Evolutionary conservation across 2,888 invertebrate genomes (phyloP), one percentile per base, ranked within the genome.

Genomic region (Bembecia ichneumoniformis): DNA sequence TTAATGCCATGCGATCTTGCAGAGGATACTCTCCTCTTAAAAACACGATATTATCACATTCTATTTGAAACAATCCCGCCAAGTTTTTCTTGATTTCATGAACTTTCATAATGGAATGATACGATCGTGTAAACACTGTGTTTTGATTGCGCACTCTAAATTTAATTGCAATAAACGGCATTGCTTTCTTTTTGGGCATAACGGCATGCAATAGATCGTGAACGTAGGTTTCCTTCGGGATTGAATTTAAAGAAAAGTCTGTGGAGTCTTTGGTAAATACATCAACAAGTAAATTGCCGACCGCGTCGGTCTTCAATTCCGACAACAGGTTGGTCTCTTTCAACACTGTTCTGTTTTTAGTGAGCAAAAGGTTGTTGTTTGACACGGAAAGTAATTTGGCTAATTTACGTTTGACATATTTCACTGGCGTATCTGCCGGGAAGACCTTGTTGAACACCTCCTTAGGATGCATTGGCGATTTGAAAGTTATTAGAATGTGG

Each of bases 11-110:
- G 13, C 80, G 73, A 57, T 87, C 87, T 57, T 77, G 78, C 10
- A 88, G 55, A 2, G 77, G 70, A 10, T 66, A 71, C 3, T 87
- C 87, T 46, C 74, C 71, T 68, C 90, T 82, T 45, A 82, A 70
- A 3, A 92, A 57, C 0, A 84, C 71, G 43, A 92, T 67, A 43
- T 84, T 74, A 11, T 88, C 76, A 0, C 80, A 78, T 13, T 89
- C 80, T 1, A 89, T 76, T 66, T 87, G 81, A 62, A 92, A 91
- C 43, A 91, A 79, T 1, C 87, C 87, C 1, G 81, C 88, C 43
- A 92, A 77, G 59, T 90, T 90, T 58, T 87, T 86, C 66, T 91
- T 91, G 43, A 92, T 82, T 60, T 90, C 90, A 49, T 77, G 82
- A 47, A 92, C 73, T 52, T 84, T 89, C 68, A 88, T 84, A 16